Evolutionary conservation across 2,888 invertebrate genomes (phyloP), one percentile per base, ranked within the genome.

Genomic region (Agriopis leucophaearia): DNA sequence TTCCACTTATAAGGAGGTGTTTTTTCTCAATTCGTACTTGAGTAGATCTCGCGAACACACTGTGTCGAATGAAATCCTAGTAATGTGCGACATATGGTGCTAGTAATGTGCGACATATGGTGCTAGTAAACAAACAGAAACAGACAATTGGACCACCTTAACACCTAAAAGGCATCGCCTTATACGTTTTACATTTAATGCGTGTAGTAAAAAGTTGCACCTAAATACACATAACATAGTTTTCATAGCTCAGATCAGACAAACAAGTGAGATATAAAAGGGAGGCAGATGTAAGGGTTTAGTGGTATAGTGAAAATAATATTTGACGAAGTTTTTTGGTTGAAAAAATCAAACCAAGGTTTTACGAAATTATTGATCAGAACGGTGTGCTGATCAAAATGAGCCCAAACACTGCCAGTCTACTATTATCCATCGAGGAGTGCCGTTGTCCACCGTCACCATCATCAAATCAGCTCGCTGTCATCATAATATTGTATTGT

Each of bases 1-100:
- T 59, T 62, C 35, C 55, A 50, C 73, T 42, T 72, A 70, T 71
- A 74, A 50, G 74, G 74, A 68, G 61, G 42, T 47, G 55, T 74
- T 72, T 74, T 74, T 72, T 71, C 62, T 67, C 66, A 58, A 52
- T 48, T 48, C 12, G 47, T 54, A 54, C 45, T 57, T 44, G 60
- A 18, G 50, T 47, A 40, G 44, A 58, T 36, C 44, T 65, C 45
- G 55, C 48, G 35, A 55, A 27, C 16, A 56, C 40, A 9, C 40
- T 54, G 47, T 54, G 18, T 45, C 36, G 15, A 54, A 44, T 57
- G 50, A 35, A 48, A 60, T 66, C 6, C 45, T 57, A 57, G 50
- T 15, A n/a, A 61, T 61, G 60, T n/a, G 55, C 18, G 61, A 40
- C 66, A 66, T 66, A 66, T 61, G 66, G 61, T 35, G 38, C 36